A percentile compares a stretch with the other conserved stretches of the same genome.
phyloP scores from a whole-genome alignment of 2,888 invertebrate genomes.

The Cephus runcator region DNA sequence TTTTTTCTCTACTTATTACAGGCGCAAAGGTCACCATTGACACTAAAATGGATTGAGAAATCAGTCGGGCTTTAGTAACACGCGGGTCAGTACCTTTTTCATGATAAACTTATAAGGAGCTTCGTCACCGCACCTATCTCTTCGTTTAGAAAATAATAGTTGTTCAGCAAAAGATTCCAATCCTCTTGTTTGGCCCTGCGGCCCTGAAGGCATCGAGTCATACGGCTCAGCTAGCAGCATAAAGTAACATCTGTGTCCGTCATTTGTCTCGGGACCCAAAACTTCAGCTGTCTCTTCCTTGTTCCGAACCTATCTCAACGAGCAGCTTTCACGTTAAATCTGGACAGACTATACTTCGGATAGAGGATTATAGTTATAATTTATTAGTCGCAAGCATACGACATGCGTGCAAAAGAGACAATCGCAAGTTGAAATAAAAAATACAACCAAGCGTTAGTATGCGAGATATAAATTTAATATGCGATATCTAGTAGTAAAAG shows the following conservation, averaged over 20 bases:
- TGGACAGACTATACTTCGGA: neutral
- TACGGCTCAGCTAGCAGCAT: neutral
- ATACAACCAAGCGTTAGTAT: neutral
- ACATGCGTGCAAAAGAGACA: neutral
- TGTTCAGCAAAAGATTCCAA: neutral
- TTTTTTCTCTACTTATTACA: neutral
- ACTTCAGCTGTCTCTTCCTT: constrained; percentile 3
- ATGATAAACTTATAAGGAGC: neutral
- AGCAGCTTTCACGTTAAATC: neutral
- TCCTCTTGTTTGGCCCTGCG: neutral
- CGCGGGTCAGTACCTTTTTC: neutral
- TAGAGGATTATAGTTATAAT: neutral
- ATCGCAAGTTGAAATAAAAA: neutral
- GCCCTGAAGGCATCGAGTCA: neutral
- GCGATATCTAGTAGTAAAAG: neutral
- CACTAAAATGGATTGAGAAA: neutral
- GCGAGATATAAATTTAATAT: neutral
- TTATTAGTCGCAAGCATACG: neutral
- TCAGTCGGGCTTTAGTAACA: neutral
- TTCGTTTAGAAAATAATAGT: neutral
- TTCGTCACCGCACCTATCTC: neutral
- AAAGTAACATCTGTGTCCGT: constrained; percentile 5
- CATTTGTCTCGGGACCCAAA: constrained; percentile 4
- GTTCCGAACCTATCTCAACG: constrained; percentile 6
- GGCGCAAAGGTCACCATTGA: neutral